Conservation (phyloP, 2,888 invertebrate genomes). For the Lobophora halterata region DNA sequence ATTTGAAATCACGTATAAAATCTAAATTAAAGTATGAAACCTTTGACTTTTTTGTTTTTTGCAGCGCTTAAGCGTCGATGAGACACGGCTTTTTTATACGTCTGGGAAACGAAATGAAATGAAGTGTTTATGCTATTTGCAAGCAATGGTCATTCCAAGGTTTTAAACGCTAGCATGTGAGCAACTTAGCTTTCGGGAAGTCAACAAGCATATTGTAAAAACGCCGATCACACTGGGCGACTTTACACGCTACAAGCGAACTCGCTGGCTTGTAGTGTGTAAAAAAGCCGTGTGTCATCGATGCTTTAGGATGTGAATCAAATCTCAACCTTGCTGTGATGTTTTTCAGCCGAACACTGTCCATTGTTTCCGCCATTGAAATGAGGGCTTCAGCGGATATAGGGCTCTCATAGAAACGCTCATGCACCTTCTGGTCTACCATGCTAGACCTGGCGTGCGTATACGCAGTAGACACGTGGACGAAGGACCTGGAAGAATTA, state of each 20-base stretch:
- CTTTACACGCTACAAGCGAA: no score
- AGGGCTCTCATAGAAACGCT: slow-evolving; percentile 33
- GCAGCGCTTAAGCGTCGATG: no score
- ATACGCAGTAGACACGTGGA: slow-evolving; percentile 43
- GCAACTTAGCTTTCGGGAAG: no score
- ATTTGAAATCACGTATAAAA: no score
- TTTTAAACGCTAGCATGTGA: no score
- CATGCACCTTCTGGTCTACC: slow-evolving; percentile 25
- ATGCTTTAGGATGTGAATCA: not conserved
- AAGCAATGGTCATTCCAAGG: no score
- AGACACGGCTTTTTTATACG: no score
- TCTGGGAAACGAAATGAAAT: no score
- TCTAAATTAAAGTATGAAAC: not conserved
- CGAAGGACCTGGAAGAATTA: slow-evolving; percentile 39
- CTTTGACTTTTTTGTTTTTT: not conserved
- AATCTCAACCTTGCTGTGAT: not conserved
- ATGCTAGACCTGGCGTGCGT: slow-evolving; percentile 62
- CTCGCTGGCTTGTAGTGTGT: no score
- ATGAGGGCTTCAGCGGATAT: slow-evolving; percentile 34
- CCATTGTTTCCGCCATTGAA: slow-evolving; percentile 31
- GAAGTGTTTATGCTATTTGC: no score
- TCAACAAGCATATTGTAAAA: no score
- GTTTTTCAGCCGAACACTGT: not conserved
- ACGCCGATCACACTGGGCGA: no score
- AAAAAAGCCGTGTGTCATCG: not conserved